phyloP scores from a whole-genome alignment of 2,113 vertebrate genomes.

The Mixornis gularis region DNA sequence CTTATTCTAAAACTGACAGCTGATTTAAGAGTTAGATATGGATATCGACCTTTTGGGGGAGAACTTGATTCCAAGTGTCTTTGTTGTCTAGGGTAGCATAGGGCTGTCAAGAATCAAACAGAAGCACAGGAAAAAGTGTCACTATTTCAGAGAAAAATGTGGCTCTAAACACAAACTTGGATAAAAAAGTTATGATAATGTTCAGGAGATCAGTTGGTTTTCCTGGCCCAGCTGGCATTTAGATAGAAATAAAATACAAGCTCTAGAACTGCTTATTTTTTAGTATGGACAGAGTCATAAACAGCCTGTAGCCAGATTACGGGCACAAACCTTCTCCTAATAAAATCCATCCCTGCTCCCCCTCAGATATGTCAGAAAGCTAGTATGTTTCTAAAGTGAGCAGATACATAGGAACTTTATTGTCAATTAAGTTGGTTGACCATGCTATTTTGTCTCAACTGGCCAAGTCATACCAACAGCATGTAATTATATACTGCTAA shows the following conservation, averaged over 20 bases:
- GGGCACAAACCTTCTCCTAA: neutral
- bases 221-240: neutral
- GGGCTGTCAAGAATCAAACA: neutral
- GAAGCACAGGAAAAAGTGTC: neutral
- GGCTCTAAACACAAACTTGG: neutral
- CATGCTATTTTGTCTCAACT: neutral
- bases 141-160: neutral
- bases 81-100: neutral
- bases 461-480: neutral
- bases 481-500: neutral
- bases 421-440: neutral
- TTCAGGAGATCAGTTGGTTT: neutral
- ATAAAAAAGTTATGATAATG: neutral
- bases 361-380: neutral
- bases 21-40: neutral
- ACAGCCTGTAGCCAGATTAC: neutral
- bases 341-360: neutral
- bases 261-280: neutral
- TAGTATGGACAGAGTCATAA: neutral
- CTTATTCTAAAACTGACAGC: neutral
- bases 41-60: neutral
- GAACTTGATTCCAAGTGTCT: neutral
- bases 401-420: neutral
- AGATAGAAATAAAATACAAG: neutral
- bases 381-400: neutral